Evolutionary conservation across 2,113 vertebrate species (phyloP).

Genomic region (Clarias gariepinus): DNA sequence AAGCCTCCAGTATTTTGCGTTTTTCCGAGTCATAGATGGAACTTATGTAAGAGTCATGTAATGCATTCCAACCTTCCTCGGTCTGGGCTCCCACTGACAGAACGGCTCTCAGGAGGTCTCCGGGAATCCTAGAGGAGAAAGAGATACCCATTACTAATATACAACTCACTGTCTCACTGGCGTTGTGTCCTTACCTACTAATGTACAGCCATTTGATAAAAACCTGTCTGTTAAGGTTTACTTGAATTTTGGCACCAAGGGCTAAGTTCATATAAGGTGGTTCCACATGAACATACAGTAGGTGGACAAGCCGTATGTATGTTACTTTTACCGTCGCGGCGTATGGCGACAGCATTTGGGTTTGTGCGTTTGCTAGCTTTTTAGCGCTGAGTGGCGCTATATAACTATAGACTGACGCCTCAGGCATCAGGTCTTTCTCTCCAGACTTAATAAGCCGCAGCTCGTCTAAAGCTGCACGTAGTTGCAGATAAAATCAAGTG

Average conservation of each 20-base stretch:
- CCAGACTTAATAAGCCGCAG: no score
- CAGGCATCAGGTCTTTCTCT: no score
- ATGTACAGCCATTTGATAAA: neutral
- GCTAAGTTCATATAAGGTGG: neutral
- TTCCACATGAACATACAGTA: neutral
- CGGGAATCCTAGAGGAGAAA: conserved; percentile 74
- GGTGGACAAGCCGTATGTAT: no score
- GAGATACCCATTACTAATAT: neutral
- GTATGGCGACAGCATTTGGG: no score
- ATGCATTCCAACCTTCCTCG: conserved; percentile 73
- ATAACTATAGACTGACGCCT: no score
- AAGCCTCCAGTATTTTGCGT: conserved; percentile 81
- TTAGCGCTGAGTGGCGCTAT: no score
- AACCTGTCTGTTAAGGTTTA: neutral
- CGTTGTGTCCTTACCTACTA: neutral
- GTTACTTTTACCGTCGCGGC: no score
- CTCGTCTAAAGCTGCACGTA: no score
- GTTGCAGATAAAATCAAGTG: no score
- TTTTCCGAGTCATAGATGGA: conserved; percentile 81
- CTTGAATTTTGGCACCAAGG: neutral
- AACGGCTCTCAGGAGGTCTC: conserved; percentile 82
- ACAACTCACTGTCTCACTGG: neutral
- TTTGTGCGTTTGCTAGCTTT: no score
- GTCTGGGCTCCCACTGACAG: conserved; percentile 84
- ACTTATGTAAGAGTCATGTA: conserved; percentile 69